phyloP scores from a whole-genome alignment of 2,113 vertebrate genomes.

The Microcebus jonahi region DNA sequence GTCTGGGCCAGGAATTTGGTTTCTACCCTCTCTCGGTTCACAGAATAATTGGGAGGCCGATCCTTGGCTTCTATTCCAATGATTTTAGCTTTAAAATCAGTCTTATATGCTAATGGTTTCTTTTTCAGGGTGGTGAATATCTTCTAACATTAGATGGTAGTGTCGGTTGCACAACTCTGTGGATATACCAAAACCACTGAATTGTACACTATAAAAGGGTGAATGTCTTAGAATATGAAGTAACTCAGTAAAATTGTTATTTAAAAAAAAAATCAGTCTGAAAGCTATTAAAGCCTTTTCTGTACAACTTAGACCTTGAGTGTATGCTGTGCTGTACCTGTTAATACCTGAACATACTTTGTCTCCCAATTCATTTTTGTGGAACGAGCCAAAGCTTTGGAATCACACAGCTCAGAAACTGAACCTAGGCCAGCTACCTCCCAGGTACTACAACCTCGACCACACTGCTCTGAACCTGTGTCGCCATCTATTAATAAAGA shows the following conservation, averaged over 20 bases:
- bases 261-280: background rate
- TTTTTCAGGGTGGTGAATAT: background rate
- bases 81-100: background rate
- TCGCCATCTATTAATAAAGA: background rate
- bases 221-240: background rate
- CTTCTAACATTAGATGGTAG: background rate
- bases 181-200: slow-evolving; percentile 11
- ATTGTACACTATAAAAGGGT: background rate
- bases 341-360: background rate
- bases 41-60: background rate
- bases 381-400: background rate
- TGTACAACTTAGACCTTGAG: background rate
- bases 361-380: background rate
- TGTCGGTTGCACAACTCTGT: background rate
- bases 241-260: background rate
- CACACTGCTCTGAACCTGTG: background rate
- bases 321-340: background rate
- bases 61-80: background rate
- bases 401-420: background rate
- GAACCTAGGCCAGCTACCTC: background rate
- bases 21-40: background rate
- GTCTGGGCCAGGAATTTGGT: background rate
- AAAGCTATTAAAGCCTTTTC: background rate
- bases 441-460: background rate
- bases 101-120: background rate